Conservation (phyloP, 2,888 invertebrate genomes). For the Melanchra persicariae region DNA sequence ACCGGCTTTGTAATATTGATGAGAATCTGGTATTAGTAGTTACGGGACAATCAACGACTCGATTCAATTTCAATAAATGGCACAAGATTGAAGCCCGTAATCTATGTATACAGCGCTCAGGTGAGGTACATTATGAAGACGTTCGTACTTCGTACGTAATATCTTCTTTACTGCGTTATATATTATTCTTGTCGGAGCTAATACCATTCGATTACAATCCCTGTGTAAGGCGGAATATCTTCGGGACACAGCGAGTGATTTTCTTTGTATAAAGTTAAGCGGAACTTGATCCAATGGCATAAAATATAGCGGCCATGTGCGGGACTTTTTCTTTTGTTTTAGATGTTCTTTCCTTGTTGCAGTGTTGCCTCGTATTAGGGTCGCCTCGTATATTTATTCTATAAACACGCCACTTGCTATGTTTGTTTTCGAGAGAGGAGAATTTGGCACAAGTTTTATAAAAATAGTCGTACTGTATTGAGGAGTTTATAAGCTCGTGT, state of each 20-base stretch:
- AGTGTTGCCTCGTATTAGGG: conserved; percentile 52
- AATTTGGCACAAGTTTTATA: conserved; percentile 34
- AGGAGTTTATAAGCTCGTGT: conserved; percentile 31
- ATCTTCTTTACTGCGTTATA: conserved; percentile 60
- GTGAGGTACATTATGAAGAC: conserved; percentile 60
- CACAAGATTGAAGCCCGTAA: conserved; percentile 66
- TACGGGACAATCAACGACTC: conserved; percentile 62
- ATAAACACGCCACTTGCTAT: conserved; percentile 49
- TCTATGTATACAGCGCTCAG: conserved; percentile 64
- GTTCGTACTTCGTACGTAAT: conserved; percentile 57
- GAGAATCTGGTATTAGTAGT: conserved; percentile 62
- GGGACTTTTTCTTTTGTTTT: conserved; percentile 68
- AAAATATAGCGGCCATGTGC: conserved; percentile 67
- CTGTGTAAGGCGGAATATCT: conserved; percentile 61
- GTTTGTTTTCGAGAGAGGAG: conserved; percentile 25
- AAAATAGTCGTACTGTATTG: conserved; percentile 39
- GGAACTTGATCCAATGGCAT: conserved; percentile 66
- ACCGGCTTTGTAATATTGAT: conserved; percentile 50
- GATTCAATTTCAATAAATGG: conserved; percentile 69
- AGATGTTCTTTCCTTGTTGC: conserved; percentile 60
- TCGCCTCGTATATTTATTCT: conserved; percentile 51
- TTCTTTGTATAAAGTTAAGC: conserved; percentile 68
- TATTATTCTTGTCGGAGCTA: conserved; percentile 65
- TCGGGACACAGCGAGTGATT: conserved; percentile 62
- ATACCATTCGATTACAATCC: conserved; percentile 68